A percentile compares a stretch with the other conserved stretches of the same genome.
phyloP scores from a whole-genome alignment of 2,888 invertebrate genomes.

The Drosophila paranaensis region DNA sequence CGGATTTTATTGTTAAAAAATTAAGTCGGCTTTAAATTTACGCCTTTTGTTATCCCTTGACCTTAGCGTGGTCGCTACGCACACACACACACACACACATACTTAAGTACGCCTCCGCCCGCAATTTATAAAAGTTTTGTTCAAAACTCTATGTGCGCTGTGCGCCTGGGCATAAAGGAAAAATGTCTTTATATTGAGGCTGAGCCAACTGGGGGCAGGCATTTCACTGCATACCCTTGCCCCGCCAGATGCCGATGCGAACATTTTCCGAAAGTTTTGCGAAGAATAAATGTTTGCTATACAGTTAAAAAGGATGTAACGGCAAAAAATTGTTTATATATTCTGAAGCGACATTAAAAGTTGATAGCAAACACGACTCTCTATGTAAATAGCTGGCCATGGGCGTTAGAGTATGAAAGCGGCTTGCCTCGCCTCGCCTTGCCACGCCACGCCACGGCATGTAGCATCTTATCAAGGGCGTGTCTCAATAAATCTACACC shows the following conservation, averaged over 20 bases:
- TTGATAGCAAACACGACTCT: constrained; percentile 49
- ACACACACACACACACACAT: constrained; percentile 18
- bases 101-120: constrained; percentile 17
- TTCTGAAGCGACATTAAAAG: constrained; percentile 55
- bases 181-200: constrained; percentile 54
- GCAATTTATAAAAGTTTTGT: constrained; percentile 64
- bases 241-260: constrained; percentile 26
- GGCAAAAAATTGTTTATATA: constrained; percentile 35
- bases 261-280: constrained; percentile 41
- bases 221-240: constrained; percentile 54
- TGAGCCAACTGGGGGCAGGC: constrained; percentile 28
- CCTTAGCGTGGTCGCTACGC: constrained; percentile 48
- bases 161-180: constrained; percentile 16
- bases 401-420: constrained; percentile 47
- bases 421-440: constrained; percentile 10
- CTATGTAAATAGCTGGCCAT: constrained; percentile 32
- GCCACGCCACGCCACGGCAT: constrained; percentile 21
- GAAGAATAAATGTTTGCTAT: constrained; percentile 38
- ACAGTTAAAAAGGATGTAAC: constrained; percentile 21
- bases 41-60: constrained; percentile 79
- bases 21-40: constrained; percentile 78
- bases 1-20: constrained; percentile 76
- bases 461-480: constrained; percentile 67
- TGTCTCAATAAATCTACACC: constrained; percentile 76
- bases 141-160: constrained; percentile 3